Conservation (phyloP, 2,797 vertebrate genomes). For the Syndactyla subalaris region DNA sequence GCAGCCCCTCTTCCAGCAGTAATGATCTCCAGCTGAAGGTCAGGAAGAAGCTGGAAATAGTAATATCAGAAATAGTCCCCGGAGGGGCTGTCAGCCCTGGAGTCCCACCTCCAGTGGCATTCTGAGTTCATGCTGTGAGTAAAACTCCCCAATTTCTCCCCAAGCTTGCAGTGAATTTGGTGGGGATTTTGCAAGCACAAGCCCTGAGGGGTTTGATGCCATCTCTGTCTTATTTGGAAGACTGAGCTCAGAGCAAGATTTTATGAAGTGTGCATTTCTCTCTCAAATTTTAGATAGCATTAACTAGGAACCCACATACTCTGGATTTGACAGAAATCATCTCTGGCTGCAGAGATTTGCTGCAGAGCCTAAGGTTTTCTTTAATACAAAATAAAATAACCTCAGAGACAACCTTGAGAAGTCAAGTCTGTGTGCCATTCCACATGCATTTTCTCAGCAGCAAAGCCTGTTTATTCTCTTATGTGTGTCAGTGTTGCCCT, state of each 20-base stretch:
- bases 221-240: not conserved
- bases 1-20: not conserved
- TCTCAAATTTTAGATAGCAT: not conserved
- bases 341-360: conserved; percentile 21
- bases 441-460: not conserved
- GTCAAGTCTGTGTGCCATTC: not conserved
- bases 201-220: not conserved
- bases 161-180: not conserved
- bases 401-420: not conserved
- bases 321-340: conserved; percentile 15
- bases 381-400: not conserved
- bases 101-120: not conserved
- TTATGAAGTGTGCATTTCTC: conserved; percentile 2
- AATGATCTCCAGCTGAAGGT: not conserved
- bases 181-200: not conserved
- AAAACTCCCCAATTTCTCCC: not conserved
- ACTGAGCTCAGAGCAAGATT: not conserved
- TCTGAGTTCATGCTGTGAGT: not conserved
- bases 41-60: not conserved
- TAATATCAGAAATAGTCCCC: not conserved
- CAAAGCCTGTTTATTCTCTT: not conserved
- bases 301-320: conserved; percentile 5
- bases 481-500: not conserved
- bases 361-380: not conserved
- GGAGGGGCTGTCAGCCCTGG: not conserved